Base-by-base conservation (phyloP, 2,888 invertebrate genomes). In the Lepidochrysops patricia region DNA sequence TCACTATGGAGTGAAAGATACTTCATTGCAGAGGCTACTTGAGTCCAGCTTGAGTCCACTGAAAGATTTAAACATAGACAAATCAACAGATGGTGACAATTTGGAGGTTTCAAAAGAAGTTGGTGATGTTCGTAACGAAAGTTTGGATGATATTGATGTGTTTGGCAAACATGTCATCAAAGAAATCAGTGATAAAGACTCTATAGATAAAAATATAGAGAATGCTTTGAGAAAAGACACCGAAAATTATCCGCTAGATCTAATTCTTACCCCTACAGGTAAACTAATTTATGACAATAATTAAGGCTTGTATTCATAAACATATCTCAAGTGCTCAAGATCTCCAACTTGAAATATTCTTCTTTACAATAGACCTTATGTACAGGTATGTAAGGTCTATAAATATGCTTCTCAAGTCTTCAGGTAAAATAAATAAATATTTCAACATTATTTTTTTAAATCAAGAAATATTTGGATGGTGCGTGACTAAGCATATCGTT, bases 191-290 rank as follows among this genome's bases (percentile, higher is more conserved):
- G 12, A 29, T 29, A 43, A 60, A 63, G 48, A 64, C 67, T 66
- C 70, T 9, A 82, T 85, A 58, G 84, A 84, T 61, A 78, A 67
- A 62, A 84, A 85, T 66, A 70, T 88, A 60, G 76, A 80, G 52
- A 71, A 73, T 56, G 86, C 84, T 2, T 71, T 86, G 61, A 73
- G 76, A 60, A 72, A 79, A 4, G 66, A 67, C 26, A 74, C 72
- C 60, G 64, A 75, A 49, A 70, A 77, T 50, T 72, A 79, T 61
- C 70, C 70, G 27, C 68, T 88, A 12, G 77, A 82, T 23, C 77
- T 79, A 54, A 64, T 89, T 57, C 67, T 88, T 37, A 79, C 85
- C 12, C 84, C 86, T 29, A 70, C 71, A 72, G 78, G 82, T 84
- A 75, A 61, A 29, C 4, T 29, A 29, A 5, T 29, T n/a, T n/a